A percentile compares a stretch with the other conserved stretches of the same genome.
Conservation (phyloP, 2,888 invertebrate genomes). For the Fabriciana adippe region DNA sequence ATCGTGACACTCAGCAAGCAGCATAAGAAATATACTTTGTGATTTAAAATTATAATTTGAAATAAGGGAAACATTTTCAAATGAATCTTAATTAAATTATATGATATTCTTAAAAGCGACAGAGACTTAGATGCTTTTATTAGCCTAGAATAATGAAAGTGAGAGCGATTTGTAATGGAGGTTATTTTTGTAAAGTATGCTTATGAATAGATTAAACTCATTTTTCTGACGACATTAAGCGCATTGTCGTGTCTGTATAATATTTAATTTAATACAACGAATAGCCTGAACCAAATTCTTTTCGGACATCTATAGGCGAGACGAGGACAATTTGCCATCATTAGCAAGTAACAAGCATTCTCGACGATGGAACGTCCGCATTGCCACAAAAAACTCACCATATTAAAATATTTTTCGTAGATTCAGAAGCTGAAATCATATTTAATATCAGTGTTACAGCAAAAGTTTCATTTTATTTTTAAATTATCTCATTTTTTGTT, state of each 20-base stretch:
- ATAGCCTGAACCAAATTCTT: constrained; percentile 57
- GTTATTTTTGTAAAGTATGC: constrained; percentile 19
- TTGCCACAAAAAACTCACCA: constrained; percentile 52
- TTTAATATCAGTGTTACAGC: not conserved
- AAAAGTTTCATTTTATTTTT: not conserved
- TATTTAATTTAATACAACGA: constrained; percentile 60
- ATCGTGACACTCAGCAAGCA: no score
- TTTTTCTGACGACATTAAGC: constrained; percentile 44
- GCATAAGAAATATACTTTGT: no score
- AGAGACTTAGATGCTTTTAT: constrained; percentile 12
- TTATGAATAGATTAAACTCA: constrained; percentile 39
- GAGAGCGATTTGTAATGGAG: constrained; percentile 20
- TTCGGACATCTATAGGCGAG: constrained; percentile 55
- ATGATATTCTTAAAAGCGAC: not conserved
- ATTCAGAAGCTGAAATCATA: constrained; percentile 17
- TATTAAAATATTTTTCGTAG: constrained; percentile 49
- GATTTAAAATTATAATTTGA: no score
- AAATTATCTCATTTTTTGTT: not conserved
- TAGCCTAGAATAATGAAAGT: constrained; percentile 15
- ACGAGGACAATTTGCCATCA: constrained; percentile 63
- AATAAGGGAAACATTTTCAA: no score
- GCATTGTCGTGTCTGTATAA: constrained; percentile 55
- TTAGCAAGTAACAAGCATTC: constrained; percentile 68
- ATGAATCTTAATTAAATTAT: not conserved
- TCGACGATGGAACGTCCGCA: constrained; percentile 46